Evolutionary conservation across 2,797 vertebrate species (phyloP), one percentile per base, ranked within the genome.

Genomic region (Onychomys torridus): DNA sequence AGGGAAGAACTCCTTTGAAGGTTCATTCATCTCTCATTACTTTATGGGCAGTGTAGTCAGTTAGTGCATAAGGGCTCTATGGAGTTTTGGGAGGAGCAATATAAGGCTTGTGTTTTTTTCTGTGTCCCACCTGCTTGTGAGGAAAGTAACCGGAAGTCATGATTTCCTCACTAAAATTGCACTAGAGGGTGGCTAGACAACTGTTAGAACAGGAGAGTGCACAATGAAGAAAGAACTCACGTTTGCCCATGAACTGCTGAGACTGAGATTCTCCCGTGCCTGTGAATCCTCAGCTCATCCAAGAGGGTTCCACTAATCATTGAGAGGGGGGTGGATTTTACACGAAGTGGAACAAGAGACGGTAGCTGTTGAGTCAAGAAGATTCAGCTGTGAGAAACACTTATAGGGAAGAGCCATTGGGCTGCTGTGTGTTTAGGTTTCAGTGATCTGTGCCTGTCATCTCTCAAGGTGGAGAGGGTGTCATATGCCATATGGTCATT

Each of bases 61-160:
- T 3, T 14, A 0, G 57, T 2, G 40, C 32, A 27, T n/a, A 21
- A 27, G 37, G n/a, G 0, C 0, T 37, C 71, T 32, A 14, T 19
- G 71, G 82, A 77, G 37, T 59, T 90, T 49, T 77, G 1, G 61
- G 75, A 40, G 52, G 43, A 49, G 17, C 32, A 49, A 86, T n/a
- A 27, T 69, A 52, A 69, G 43, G 32, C 21, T 81, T 67, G 40
- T 97, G 40, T 91, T 88, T 94, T 94, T 94, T 77, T 91, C 23
- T 2, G 5, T 4, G 40, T 8, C 55, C 43, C 75, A 55, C 65
- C 89, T 93, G 94, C 95, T 73, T 94, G 79, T 59, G 17, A 92
- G 37, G 65, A 85, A 75, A 83, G 85, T 88, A 21, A 27, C 19
- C 85, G 29, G 65, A 46, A 71, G 12, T 19, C 0, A 61, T 16